Evolutionary conservation across 2,113 vertebrate species (phyloP).

Genomic region (Charina bottae): DNA sequence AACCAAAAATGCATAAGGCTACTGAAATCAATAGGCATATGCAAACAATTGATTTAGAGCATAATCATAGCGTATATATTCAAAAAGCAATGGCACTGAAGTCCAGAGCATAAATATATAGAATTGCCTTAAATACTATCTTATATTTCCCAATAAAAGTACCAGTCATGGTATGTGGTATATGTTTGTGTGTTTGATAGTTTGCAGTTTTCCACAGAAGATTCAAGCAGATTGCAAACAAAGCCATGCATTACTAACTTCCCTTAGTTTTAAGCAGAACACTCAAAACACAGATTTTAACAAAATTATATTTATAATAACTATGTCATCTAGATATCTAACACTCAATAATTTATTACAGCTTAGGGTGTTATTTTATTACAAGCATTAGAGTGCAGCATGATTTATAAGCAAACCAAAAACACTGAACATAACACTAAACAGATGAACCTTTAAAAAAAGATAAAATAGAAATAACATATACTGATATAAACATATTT

Average conservation of each 20-base stretch:
- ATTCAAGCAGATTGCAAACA: background rate
- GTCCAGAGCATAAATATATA: background rate
- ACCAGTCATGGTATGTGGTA: background rate
- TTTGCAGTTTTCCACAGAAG: background rate
- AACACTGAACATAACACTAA: conserved; percentile 63
- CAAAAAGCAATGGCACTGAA: background rate
- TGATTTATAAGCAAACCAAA: conserved; percentile 63
- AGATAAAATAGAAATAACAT: conserved; percentile 55
- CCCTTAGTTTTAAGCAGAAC: conserved; percentile 49
- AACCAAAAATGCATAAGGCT: background rate
- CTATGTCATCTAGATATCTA: conserved; percentile 53
- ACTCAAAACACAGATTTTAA: conserved; percentile 32
- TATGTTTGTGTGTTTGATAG: background rate
- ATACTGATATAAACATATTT: conserved; percentile 56
- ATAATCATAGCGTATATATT: background rate
- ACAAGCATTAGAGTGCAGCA: conserved; percentile 60
- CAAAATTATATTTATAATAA: conserved; percentile 43
- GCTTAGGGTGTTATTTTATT: conserved; percentile 53
- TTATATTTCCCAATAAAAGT: background rate
- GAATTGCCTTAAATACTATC: background rate
- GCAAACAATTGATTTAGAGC: background rate
- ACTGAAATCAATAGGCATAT: background rate
- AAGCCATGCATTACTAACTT: conserved; percentile 6
- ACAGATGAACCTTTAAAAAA: conserved; percentile 54
- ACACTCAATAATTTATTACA: conserved; percentile 73